Percentiles rank a stretch among this genome's conserved stretches.
Evolutionary conservation across 2,888 invertebrate genomes (phyloP).

Genomic region (Heteromurus nitidus): DNA sequence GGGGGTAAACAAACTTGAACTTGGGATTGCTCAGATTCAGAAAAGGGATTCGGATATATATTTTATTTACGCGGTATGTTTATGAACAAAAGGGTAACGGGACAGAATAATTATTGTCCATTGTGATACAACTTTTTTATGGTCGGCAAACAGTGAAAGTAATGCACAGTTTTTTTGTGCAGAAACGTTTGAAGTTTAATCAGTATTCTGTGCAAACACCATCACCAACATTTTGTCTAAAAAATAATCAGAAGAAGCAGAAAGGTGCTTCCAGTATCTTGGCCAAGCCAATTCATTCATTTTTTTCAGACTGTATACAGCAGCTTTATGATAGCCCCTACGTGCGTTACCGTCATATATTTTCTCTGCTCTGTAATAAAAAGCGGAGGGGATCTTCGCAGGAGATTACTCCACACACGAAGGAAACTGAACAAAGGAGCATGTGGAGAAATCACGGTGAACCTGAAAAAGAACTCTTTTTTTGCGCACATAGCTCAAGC

Average conservation of each 20-base stretch:
- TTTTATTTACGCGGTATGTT: constrained; percentile 40
- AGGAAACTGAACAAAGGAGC: constrained; percentile 41
- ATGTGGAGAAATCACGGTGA: constrained; percentile 45
- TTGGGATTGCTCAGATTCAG: constrained; percentile 7
- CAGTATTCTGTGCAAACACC: not conserved
- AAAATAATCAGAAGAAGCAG: not conserved
- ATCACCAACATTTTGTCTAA: constrained; percentile 11
- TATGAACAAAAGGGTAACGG: constrained; percentile 22
- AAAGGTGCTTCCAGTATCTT: too few relatives aligned
- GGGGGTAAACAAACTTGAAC: constrained; percentile 48
- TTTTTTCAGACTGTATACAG: not conserved
- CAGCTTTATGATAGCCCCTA: not conserved
- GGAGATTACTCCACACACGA: constrained; percentile 43
- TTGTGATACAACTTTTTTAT: not conserved
- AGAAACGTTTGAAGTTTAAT: not conserved
- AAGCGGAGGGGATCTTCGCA: constrained; percentile 3
- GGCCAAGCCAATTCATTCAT: too few relatives aligned
- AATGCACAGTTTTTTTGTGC: constrained; percentile 23
- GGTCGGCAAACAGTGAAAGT: constrained; percentile 4
- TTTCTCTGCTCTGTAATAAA: not conserved
- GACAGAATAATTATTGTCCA: constrained; percentile 22
- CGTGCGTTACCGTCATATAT: not conserved
- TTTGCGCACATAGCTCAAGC: constrained; percentile 14
- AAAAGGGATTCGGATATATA: not conserved
- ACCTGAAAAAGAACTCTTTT: constrained; percentile 21